These are phyloP conservation scores for Ectemnius lituratus DNA, from an alignment of 2,888 invertebrate species.

Conservation along the genomic window DNA sequence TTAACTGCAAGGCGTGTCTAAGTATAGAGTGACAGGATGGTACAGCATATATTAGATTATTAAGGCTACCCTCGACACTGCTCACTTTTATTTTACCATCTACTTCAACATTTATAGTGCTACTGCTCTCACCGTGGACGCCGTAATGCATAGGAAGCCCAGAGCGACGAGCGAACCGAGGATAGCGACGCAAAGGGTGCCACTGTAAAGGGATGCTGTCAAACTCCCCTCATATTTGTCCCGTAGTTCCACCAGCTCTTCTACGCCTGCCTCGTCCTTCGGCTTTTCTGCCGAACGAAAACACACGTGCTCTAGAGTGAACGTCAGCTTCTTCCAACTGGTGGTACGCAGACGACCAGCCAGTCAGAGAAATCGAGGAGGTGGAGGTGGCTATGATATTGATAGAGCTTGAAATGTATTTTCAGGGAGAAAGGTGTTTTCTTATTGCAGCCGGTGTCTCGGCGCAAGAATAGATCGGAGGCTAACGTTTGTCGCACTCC, in stretches of 20 bases:
- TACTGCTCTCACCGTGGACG: constrained; percentile 79
- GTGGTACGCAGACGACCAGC: no score
- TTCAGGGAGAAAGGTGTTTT: no score
- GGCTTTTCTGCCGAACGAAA: constrained; percentile 56
- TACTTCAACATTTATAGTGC: not conserved
- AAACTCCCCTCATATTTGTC: constrained; percentile 78
- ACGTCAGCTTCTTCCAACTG: no score
- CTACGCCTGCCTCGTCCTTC: constrained; percentile 58
- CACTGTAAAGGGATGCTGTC: constrained; percentile 87
- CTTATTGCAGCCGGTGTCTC: no score
- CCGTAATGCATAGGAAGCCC: constrained; percentile 81
- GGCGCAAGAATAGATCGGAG: no score
- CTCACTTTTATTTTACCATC: not conserved
- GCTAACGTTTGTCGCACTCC: no score
- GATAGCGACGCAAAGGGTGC: constrained; percentile 84
- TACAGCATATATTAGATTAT: not conserved
- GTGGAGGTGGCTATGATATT: no score
- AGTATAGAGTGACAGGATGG: not conserved
- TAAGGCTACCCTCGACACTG: not conserved
- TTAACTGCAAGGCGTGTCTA: not conserved
- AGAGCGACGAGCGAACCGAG: constrained; percentile 82
- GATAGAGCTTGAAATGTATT: no score
- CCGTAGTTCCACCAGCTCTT: constrained; percentile 72
- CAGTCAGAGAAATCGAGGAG: not conserved
- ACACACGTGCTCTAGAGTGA: no score